Base-by-base conservation (phyloP, 2,888 invertebrate species). In the Rhodophaea formosa region DNA sequence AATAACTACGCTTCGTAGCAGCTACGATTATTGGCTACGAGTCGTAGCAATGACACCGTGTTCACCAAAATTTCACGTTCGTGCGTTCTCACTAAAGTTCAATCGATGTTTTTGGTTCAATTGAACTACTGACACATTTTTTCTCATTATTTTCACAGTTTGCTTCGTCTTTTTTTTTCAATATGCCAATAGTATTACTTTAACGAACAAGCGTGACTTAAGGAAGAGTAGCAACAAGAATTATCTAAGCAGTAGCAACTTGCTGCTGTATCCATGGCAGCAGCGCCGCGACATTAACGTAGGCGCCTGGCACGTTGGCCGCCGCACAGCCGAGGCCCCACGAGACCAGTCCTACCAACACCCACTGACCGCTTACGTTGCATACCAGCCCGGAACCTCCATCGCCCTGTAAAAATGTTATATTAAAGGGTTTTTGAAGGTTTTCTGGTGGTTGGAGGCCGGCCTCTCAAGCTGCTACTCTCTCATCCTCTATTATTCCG, bases 271-370 rank as follows among this genome's bases (percentile, higher is more conserved):
- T 94, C 95, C 95, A 96, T 3, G 93, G 83, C 51, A 94, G 73
- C 64, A 94, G 93, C 23, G 92, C 93, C 7, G 93, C 93, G 1
- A 97, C 92, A 72, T 95, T 96, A 23, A 95, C 95, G 74, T 97
- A 97, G 16, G 95, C 96, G 0, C 94, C 97, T 0, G 96, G 95
- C 7, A 96, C 93, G 59, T 94, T 94, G 0, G 93, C 80, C 63
- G 85, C 89, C 0, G 95, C 97, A 66, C 95, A 95, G 51, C 94
- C 94, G 42, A 95, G 93, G 0, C 95, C 95, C 95, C 95, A 95
- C 23, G 94, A 83, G 12, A 95, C 95, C 62, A 96, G 79, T 0
- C 96, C 95, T 7, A 93, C 93, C 0, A 95, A 88, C 57, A 90
- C 87, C 91, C 93, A 94, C 57, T 88, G 89, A 0, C 93, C 93